These are phyloP conservation scores for Indicator indicator DNA, from an alignment of 2,113 vertebrate genomes.

Conservation along the genomic window DNA sequence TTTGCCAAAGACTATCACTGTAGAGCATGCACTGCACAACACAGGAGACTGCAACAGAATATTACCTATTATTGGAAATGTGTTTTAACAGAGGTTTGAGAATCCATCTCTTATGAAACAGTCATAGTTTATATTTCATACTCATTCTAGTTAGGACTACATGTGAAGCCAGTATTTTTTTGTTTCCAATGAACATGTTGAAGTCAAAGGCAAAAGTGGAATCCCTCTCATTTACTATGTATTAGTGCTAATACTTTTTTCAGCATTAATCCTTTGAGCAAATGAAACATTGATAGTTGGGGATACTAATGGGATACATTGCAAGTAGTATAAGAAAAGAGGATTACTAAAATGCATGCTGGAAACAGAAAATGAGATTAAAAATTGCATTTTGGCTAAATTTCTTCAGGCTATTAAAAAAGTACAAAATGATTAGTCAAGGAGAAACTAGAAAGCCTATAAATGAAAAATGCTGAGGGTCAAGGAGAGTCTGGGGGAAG, in stretches of 20 bases:
- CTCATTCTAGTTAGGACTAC: background rate
- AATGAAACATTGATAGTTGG: constrained; percentile 62
- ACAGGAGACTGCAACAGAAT: background rate
- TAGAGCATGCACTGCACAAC: background rate
- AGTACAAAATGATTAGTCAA: constrained; percentile 54
- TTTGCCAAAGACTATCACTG: background rate
- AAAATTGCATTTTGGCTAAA: constrained; percentile 61
- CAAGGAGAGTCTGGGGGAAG: constrained; percentile 5
- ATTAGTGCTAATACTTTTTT: constrained; percentile 64
- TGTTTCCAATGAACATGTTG: background rate
- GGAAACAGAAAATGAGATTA: constrained; percentile 71
- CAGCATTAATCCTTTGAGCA: constrained; percentile 59
- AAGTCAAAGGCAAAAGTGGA: constrained; percentile 20
- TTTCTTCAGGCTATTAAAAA: constrained; percentile 53
- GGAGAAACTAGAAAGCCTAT: constrained; percentile 46
- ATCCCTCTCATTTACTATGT: constrained; percentile 57
- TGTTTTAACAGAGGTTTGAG: background rate
- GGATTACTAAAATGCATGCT: constrained; percentile 63
- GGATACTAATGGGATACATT: constrained; percentile 61
- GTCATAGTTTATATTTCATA: background rate
- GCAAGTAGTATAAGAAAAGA: constrained; percentile 58
- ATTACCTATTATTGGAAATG: background rate
- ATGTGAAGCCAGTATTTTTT: background rate
- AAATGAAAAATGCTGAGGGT: constrained; percentile 40
- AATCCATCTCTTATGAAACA: background rate